Percentiles rank a stretch among this genome's conserved stretches.
Conservation (phyloP, 1,140 invertebrate genomes). For the Nebria ingens region DNA sequence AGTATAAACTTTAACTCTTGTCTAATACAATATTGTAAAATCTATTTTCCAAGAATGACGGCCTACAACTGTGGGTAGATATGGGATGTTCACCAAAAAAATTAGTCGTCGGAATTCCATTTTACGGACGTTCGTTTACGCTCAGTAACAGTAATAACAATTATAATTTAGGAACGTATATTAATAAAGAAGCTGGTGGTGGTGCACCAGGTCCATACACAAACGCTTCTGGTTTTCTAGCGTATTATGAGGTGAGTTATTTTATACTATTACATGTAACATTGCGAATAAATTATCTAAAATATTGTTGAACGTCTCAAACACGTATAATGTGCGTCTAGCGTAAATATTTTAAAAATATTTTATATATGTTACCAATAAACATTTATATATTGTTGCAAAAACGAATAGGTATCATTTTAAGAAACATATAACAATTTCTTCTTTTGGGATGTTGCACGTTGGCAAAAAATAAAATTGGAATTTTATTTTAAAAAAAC, state of each 20-base stretch:
- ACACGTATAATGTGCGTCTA: too few species aligned
- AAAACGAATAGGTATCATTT: too few species aligned
- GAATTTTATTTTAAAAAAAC: too few species aligned
- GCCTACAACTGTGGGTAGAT: slow-evolving; percentile 72
- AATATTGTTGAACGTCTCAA: too few species aligned
- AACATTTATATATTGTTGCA: too few species aligned
- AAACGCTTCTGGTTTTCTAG: slow-evolving; percentile 70
- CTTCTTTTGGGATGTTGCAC: too few species aligned
- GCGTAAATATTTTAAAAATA: too few species aligned
- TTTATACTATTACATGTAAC: too few species aligned
- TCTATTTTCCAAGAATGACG: slow-evolving; percentile 58
- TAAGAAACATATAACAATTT: too few species aligned
- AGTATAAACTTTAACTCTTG: background rate
- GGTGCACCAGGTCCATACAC: slow-evolving; percentile 76
- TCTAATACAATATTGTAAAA: background rate
- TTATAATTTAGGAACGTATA: slow-evolving; percentile 70
- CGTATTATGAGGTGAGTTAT: slow-evolving; percentile 70
- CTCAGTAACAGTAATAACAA: slow-evolving; percentile 69
- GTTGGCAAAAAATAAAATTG: too few species aligned
- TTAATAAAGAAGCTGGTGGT: slow-evolving; percentile 78
- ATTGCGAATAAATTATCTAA: too few species aligned
- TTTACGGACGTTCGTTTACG: slow-evolving; percentile 76
- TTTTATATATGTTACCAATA: too few species aligned
- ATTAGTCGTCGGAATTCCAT: slow-evolving; percentile 76
- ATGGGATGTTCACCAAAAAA: slow-evolving; percentile 79